Base-by-base conservation (phyloP, 2,888 invertebrate genomes). In the Coleophora deauratella region DNA sequence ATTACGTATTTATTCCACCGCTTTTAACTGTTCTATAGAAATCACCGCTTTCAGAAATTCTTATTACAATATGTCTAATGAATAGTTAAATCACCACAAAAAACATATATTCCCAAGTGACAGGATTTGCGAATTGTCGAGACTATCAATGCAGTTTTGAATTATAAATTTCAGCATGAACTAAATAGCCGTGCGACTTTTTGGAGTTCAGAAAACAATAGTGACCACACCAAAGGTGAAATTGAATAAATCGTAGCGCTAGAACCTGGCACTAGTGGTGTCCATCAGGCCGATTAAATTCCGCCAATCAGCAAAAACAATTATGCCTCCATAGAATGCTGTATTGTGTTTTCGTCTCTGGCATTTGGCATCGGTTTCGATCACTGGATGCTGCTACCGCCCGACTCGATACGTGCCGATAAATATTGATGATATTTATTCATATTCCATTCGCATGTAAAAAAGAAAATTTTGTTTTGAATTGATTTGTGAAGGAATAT, bases 361-460 rank as follows among this genome's bases (percentile, higher is more conserved):
- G 31, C 9, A 28, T 8, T 28, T 31, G 4, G 31, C 6, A 4
- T 21, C 21, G 21, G 55, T 49, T 59, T 70, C 64, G 59, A 66
- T 70, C 72, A 68, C 68, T 60, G 51, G 65, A 65, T 21, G 21
- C 6, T 21, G 57, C 62, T n/a, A 66, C 61, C 66, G 68, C 59
- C 62, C 62, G 63, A 69, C 66, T 76, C 74, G 72, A 77, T 74
- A 72, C 66, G 65, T 63, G 66, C 62, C 60, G 71, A 74, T 79
- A 76, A 77, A 84, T 82, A 79, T 82, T 82, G 77, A 80, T 81
- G 68, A 68, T 75, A 77, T 79, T 79, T 77, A 81, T 80, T 79
- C 77, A 78, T 80, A 76, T 76, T 72, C 56, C 45, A 49, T 38
- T 44, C 45, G 49, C n/a, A 52, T 51, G 51, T 55, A 52, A 21